Conservation (phyloP, 1,140 invertebrate species). For the Sminthurinus signatus region DNA sequence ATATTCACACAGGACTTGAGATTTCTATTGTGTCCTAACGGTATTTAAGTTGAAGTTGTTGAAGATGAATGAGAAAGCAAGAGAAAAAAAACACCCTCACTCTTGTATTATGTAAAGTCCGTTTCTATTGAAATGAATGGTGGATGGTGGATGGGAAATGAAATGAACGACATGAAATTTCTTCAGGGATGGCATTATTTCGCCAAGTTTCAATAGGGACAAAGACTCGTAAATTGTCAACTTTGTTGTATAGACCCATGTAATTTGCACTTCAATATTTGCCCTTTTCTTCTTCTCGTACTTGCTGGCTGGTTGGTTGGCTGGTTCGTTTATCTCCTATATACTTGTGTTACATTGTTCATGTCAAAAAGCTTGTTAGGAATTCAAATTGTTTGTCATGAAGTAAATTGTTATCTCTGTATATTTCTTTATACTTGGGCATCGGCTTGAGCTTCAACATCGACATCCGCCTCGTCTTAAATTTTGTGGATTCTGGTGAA, state of each 20-base stretch:
- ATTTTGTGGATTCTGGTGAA: conserved; percentile 11
- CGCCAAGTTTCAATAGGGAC: conserved; percentile 22
- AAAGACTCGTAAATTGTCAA: conserved; percentile 34
- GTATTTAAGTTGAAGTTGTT: conserved; percentile 1
- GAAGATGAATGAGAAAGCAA: too few relatives aligned
- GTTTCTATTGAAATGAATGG: too few relatives aligned
- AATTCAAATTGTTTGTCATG: not conserved
- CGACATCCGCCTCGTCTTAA: too few relatives aligned
- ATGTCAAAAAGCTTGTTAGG: not conserved
- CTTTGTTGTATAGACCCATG: not conserved
- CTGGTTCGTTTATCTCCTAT: too few relatives aligned
- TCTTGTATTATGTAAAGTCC: too few relatives aligned
- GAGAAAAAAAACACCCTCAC: too few relatives aligned
- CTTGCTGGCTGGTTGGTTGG: too few relatives aligned
- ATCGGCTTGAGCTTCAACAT: too few relatives aligned
- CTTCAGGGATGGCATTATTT: conserved; percentile 4
- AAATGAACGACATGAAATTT: not conserved
- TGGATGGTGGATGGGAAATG: not conserved
- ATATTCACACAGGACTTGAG: too few relatives aligned
- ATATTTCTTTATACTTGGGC: too few relatives aligned
- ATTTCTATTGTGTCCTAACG: not conserved
- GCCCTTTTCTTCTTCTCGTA: conserved; percentile 1
- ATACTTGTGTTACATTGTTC: too few relatives aligned
- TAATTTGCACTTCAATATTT: too few relatives aligned
- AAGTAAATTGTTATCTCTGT: not conserved